Conservation (phyloP, 2,113 vertebrate genomes). For the Vicugna pacos region DNA sequence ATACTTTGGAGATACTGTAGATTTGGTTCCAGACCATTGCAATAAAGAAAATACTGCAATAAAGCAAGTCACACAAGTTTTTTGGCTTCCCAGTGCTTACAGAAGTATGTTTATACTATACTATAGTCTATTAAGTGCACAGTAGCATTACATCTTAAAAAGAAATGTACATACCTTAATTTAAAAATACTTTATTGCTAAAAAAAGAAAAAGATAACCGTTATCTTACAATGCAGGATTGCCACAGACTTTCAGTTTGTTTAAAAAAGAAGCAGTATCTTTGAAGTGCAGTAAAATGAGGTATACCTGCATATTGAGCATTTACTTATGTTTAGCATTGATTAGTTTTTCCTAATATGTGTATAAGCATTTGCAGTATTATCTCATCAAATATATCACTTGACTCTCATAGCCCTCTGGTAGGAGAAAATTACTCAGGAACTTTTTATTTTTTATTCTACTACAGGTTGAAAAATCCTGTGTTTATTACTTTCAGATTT, state of each 20-base stretch:
- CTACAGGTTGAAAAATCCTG: background rate
- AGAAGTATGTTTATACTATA: background rate
- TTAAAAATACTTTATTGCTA: background rate
- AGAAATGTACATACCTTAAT: background rate
- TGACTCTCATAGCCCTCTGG: background rate
- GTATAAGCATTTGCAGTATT: background rate
- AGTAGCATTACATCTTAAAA: background rate
- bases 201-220: background rate
- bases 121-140: background rate
- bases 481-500: slow-evolving; percentile 1
- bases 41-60: background rate
- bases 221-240: background rate
- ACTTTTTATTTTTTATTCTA: background rate
- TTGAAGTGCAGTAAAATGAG: background rate
- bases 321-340: background rate
- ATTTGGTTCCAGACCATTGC: background rate
- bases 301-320: background rate
- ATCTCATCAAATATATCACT: background rate
- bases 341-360: slow-evolving; percentile 15
- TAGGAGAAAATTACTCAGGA: background rate
- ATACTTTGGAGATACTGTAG: background rate
- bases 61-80: background rate
- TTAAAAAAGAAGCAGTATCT: background rate
- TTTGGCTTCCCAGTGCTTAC: background rate
- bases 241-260: background rate